Conservation (phyloP, 2,797 vertebrate genomes). For the Nasua narica region DNA sequence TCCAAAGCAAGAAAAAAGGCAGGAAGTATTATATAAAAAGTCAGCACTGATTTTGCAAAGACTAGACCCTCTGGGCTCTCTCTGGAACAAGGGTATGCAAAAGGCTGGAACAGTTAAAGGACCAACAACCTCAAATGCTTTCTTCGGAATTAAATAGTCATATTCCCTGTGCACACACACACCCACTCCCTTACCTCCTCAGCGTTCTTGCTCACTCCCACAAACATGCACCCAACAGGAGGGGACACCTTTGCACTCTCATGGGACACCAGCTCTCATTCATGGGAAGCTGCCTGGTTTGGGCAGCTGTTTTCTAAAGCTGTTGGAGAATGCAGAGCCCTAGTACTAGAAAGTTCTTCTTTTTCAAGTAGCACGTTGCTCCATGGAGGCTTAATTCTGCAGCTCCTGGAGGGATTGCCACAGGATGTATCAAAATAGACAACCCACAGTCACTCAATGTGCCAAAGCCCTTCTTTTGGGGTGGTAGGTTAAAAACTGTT, state of each 20-base stretch:
- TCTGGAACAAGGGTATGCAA: neutral
- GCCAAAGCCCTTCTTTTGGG: neutral
- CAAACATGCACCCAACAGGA: neutral
- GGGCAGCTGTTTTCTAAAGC: constrained; percentile 33
- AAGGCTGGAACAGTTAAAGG: neutral
- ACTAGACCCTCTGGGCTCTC: neutral
- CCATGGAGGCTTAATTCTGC: neutral
- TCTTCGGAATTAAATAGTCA: neutral
- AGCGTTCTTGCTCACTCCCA: neutral
- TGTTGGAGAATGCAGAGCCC: neutral
- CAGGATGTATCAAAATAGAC: constrained; percentile 45
- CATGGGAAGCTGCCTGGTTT: neutral
- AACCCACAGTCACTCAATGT: neutral
- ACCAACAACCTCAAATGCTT: neutral
- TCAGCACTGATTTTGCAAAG: neutral
- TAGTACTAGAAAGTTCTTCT: neutral
- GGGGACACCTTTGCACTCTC: neutral
- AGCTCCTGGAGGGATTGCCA: neutral
- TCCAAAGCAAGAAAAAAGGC: neutral
- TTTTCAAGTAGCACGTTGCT: neutral
- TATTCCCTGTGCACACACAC: neutral
- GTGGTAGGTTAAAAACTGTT: constrained; percentile 17
- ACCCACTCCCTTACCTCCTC: neutral
- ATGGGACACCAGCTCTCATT: neutral
- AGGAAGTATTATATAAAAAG: neutral